A percentile compares a stretch with the other conserved stretches of the same genome.
These are phyloP conservation scores for Carettochelys insculpta DNA, from an alignment of 2,113 vertebrate genomes.

Conservation along the genomic window DNA sequence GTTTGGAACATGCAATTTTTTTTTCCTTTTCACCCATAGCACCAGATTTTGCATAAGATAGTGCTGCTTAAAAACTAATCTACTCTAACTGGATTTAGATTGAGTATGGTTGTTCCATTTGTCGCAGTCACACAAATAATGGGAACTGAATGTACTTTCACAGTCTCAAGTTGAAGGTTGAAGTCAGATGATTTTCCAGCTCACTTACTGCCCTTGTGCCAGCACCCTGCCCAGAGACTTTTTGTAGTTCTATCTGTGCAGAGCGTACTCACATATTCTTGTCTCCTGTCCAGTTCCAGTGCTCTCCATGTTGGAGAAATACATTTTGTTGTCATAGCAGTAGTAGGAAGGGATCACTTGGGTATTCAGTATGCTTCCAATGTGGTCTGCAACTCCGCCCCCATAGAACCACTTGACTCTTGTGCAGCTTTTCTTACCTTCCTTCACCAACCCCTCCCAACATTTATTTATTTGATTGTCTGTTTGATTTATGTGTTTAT, in stretches of 20 bases:
- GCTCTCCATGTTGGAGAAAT: neutral
- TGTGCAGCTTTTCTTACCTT: neutral
- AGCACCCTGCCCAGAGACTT: neutral
- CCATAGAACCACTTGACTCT: neutral
- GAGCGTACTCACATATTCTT: neutral
- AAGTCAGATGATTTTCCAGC: neutral
- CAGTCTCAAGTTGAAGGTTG: neutral
- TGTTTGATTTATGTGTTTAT: slow-evolving; percentile 15
- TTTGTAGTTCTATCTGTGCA: neutral
- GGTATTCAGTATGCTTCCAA: neutral
- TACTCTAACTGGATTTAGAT: neutral
- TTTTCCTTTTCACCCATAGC: neutral
- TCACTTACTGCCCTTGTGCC: neutral
- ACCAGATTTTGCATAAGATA: neutral
- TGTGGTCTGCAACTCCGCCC: slow-evolving; percentile 9
- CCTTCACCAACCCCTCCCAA: neutral
- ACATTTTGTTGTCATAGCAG: neutral
- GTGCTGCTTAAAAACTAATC: neutral
- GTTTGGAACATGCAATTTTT: neutral
- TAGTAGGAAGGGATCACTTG: rapidly evolving
- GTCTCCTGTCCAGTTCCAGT: neutral
- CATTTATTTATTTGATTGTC: slow-evolving; percentile 2
- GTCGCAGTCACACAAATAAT: neutral
- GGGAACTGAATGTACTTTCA: neutral
- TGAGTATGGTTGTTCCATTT: neutral